phyloP scores from a whole-genome alignment of 2,113 vertebrate species.

The Elgaria multicarinata region DNA sequence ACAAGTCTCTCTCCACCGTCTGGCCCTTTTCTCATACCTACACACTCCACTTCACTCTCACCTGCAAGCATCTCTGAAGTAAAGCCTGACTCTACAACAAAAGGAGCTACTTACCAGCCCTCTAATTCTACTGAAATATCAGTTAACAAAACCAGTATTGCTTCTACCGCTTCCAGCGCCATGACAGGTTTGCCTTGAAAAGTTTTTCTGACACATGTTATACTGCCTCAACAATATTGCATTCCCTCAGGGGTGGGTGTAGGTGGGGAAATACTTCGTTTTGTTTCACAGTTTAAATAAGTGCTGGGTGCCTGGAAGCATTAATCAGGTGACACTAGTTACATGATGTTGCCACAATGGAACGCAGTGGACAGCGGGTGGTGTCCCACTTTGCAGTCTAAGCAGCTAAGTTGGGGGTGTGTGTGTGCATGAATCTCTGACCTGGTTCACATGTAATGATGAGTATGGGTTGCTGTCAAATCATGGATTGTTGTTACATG shows the following conservation, averaged over 20 bases:
- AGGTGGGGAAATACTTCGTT: too few relatives aligned
- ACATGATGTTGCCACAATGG: background rate
- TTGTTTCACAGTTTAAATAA: background rate
- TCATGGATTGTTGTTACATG: too few relatives aligned
- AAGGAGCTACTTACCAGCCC: background rate
- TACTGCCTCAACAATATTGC: background rate
- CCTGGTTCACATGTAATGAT: too few relatives aligned
- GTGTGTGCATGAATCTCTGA: too few relatives aligned
- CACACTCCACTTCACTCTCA: slow-evolving; percentile 50
- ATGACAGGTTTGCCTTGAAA: slow-evolving; percentile 28
- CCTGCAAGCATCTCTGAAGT: slow-evolving; percentile 59
- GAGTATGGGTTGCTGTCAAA: too few relatives aligned
- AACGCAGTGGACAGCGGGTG: background rate
- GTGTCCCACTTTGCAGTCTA: background rate
- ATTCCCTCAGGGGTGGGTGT: too few relatives aligned
- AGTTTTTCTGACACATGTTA: background rate
- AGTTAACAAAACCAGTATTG: background rate
- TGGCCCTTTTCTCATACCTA: slow-evolving; percentile 27
- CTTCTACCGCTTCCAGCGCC: background rate
- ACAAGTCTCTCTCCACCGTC: background rate
- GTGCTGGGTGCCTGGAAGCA: background rate
- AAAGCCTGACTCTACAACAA: slow-evolving; percentile 32
- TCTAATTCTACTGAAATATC: background rate
- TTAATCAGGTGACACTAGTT: background rate
- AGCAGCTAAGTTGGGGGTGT: background rate